These are phyloP conservation scores for Criorhina ranunculi DNA, from an alignment of 2,888 invertebrate species.

Conservation along the genomic window DNA sequence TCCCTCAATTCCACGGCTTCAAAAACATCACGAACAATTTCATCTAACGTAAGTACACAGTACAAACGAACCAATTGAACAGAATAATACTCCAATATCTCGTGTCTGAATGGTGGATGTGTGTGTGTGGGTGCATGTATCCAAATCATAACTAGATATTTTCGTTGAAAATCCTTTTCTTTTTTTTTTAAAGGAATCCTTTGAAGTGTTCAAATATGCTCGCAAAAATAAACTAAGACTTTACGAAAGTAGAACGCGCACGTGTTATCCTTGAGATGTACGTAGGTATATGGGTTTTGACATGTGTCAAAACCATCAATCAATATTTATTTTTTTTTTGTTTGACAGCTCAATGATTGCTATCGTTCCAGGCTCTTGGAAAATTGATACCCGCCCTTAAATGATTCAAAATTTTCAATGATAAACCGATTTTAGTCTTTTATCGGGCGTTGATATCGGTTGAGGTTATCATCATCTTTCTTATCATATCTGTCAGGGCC, in stretches of 20 bases:
- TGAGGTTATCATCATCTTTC: conserved; percentile 6
- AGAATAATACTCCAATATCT: conserved; percentile 13
- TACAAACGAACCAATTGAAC: conserved; percentile 33
- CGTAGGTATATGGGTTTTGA: conserved; percentile 19
- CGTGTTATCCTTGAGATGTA: conserved; percentile 8
- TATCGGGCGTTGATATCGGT: conserved; percentile 9
- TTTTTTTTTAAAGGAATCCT: background rate
- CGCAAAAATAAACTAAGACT: background rate
- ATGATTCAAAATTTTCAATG: background rate
- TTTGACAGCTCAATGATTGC: conserved; percentile 30
- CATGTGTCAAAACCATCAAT: conserved; percentile 37
- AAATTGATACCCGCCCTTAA: conserved; percentile 3
- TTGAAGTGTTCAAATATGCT: conserved; percentile 4
- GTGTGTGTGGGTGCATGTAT: background rate
- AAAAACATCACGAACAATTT: background rate
- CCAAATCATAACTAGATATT: conserved; percentile 7
- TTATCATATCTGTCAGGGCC: background rate
- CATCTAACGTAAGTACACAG: background rate
- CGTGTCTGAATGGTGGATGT: background rate
- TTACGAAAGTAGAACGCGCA: background rate
- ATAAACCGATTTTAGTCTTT: conserved; percentile 15
- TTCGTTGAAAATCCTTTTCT: conserved; percentile 29
- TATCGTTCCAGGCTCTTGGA: background rate
- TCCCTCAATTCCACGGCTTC: conserved; percentile 3
- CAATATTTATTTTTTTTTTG: conserved; percentile 7